Percentiles rank a stretch among this genome's conserved stretches.
phyloP scores from a whole-genome alignment of 2,113 vertebrate species.

The Gadus chalcogrammus region DNA sequence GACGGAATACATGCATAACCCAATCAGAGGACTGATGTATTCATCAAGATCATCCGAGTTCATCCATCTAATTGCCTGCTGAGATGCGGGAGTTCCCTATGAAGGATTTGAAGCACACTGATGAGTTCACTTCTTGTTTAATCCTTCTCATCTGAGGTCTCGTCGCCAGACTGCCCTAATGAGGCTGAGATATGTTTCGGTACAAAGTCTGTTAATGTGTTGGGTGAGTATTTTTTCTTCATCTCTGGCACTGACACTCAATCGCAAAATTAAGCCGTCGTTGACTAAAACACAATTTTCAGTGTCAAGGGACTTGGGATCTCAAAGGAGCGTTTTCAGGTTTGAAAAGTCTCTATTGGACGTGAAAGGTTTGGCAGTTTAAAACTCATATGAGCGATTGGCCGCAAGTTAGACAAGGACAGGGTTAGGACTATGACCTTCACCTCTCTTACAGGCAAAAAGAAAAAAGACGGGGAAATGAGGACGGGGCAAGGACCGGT shows the following conservation, averaged over 20 bases:
- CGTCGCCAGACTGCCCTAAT: conserved; percentile 37
- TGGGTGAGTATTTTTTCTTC: conserved; percentile 29
- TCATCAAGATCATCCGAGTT: background rate
- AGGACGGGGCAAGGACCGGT: background rate
- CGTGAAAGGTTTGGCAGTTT: conserved; percentile 35
- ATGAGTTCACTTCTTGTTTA: conserved; percentile 44
- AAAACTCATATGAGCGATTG: conserved; percentile 35
- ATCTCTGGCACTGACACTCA: conserved; percentile 40
- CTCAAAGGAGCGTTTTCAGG: background rate
- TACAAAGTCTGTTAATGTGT: conserved; percentile 23
- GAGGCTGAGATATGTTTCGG: conserved; percentile 39
- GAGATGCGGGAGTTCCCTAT: conserved; percentile 28
- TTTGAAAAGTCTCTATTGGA: background rate
- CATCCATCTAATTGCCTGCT: conserved; percentile 45
- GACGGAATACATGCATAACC: too few species aligned
- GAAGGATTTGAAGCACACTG: background rate
- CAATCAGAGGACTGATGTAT: too few species aligned
- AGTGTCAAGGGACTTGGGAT: conserved; percentile 11
- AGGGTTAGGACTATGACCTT: background rate
- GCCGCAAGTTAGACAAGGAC: background rate
- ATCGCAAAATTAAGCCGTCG: conserved; percentile 32
- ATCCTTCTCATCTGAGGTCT: conserved; percentile 36
- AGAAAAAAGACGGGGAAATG: background rate
- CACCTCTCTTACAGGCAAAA: background rate
- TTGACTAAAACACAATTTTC: conserved; percentile 37